Evolutionary conservation across 64 coral and sea anemone genomes (phyloP).

Genomic region (Montipora cactus): DNA sequence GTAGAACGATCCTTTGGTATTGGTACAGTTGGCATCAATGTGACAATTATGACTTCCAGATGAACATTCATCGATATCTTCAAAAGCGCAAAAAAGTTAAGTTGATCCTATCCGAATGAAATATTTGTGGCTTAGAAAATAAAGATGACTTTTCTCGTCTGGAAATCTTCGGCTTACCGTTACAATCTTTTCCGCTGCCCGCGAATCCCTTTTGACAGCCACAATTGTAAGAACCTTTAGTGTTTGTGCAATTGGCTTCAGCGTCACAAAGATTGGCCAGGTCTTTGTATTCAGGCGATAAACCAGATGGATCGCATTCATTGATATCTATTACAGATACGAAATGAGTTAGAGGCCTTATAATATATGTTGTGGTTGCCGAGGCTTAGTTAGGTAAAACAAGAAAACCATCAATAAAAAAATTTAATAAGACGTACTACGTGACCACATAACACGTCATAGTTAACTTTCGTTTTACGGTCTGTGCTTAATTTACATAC

Average conservation of each 20-base stretch:
- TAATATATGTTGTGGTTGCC: background rate
- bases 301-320: conserved; percentile 35
- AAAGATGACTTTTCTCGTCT: too few species aligned
- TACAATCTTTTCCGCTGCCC: conserved; percentile 38
- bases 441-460: too few species aligned
- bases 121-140: too few species aligned
- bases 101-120: too few species aligned
- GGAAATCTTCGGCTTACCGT: conserved; percentile 12
- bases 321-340: conserved; percentile 33
- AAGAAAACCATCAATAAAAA: too few species aligned
- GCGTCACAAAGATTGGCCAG: conserved; percentile 32
- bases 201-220: conserved; percentile 46
- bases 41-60: conserved; percentile 74
- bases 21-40: conserved; percentile 85
- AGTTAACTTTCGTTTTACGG: too few species aligned
- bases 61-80: conserved; percentile 39
- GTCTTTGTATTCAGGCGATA: background rate
- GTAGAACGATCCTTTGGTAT: conserved; percentile 85
- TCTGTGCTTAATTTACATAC: too few species aligned
- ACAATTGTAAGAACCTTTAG: conserved; percentile 57
- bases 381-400: too few species aligned
- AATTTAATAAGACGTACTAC: too few species aligned
- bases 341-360: background rate
- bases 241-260: conserved; percentile 53
- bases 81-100: background rate